Evolutionary conservation across 2,888 invertebrate species (phyloP), one percentile per base, ranked within the genome.

Genomic region (Oscheius onirici): DNA sequence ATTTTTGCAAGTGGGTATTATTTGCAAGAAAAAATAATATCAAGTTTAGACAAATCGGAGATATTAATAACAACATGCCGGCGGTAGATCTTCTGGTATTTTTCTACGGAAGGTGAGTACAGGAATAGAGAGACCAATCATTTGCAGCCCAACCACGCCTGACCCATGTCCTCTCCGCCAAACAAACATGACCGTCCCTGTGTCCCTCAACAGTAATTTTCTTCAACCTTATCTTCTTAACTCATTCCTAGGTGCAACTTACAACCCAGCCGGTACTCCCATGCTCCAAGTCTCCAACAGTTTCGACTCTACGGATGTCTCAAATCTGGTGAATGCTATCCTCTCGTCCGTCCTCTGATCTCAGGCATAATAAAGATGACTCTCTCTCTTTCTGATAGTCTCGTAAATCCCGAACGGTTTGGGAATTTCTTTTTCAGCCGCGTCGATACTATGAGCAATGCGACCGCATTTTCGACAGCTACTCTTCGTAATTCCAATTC

Each of bases 331-430:
- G 41, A 20, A 40, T 40, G 58, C 58, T 2, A 58, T 58, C 5
- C 41, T 58, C 58, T 46, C 20, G 26, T 24, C 22, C 54, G 15
- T 26, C 28, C 24, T 49, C 26, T 46, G n/a, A 49, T 43, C 20
- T 22, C 49, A 49, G 8, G 46, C 34, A 63, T 63, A 63, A 63
- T 63, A 46, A 63, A 46, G 22, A 46, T 34, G 34, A 34, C 34
- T 34, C 34, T 34, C 34, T 34, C 34, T 0, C 8, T 34, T 34
- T 8, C 34, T 34, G 34, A 34, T 34, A 34, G 34, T 34, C 34
- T 34, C 34, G 34, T 34, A 34, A 34, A 34, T 34, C 34, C 34
- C 0, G 8, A 34, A 34, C 34, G 34, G 34, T 34, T 34, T 34
- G 34, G 34, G 34, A 49, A 46, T 44, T n/a, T 15, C 26, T 28